Evolutionary conservation across 2,113 vertebrate species (phyloP), one percentile per base, ranked within the genome.

Genomic region (Xiphophorus couchianus): DNA sequence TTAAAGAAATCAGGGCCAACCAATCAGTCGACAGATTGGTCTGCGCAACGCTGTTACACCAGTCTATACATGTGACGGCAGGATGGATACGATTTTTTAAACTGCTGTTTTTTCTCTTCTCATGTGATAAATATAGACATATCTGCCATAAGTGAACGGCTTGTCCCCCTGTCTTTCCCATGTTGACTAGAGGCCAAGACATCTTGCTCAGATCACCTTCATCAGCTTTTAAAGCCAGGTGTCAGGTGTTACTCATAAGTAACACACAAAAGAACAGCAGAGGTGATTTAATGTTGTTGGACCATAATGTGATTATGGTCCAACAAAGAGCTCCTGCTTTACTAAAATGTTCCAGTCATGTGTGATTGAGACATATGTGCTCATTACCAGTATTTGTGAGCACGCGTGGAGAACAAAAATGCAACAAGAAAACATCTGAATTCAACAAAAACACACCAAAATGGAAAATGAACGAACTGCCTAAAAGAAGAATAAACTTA

Each of bases 281-380:
- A 83, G 91, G 94, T 94, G 85, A 94, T 95, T 91, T 92, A 83
- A 90, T 0, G 85, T 85, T 27, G 94, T 93, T 33, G 31, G 5
- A 33, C 6, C 31, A 35, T 35, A 35, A 13, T 12, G 2, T 92
- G 85, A 84, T 90, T 87, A 84, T 78, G 72, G 88, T 92, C 89
- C 90, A 91, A 92, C 91, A 84, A 10, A 71, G 82, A 90, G 90
- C 89, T 83, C 87, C 75, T 84, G 88, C 86, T 92, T 93, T 83
- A 86, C 95, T 93, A 90, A 94, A 96, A 95, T 92, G 80, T 87
- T 83, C 85, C 93, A 85, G 91, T 95, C 89, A 86, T 90, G 91
- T 93, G 95, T 94, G 95, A 95, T 96, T 95, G 91, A 85, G 83
- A 89, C 94, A 93, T 88, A 92, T 3, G 7, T 39, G 11, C 71